A percentile compares a stretch with the other conserved stretches of the same genome.
Evolutionary conservation across 2,797 vertebrate species (phyloP).

Genomic region (Melopsittacus undulatus): DNA sequence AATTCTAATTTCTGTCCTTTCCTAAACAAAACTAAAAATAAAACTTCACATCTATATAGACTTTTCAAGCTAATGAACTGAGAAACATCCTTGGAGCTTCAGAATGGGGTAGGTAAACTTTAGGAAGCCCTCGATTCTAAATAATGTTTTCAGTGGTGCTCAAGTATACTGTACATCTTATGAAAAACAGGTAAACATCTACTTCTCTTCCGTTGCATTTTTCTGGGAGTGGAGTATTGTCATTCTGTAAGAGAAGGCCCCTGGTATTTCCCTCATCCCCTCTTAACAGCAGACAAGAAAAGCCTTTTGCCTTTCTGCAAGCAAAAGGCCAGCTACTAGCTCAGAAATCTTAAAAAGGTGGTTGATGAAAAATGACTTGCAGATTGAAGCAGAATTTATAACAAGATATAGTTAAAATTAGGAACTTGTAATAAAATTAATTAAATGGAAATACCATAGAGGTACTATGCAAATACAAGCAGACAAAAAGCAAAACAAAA

Average conservation of each 20-base stretch:
- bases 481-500: neutral
- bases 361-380: neutral
- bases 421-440: neutral
- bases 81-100: neutral
- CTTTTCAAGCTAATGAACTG: neutral
- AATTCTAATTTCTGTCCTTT: constrained; percentile 10
- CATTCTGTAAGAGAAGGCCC: neutral
- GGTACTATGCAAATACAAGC: neutral
- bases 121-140: neutral
- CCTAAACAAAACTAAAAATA: neutral
- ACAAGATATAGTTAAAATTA: neutral
- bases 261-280: neutral
- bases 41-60: neutral
- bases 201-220: neutral
- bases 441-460: neutral
- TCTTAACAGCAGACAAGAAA: neutral
- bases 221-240: neutral
- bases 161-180: neutral
- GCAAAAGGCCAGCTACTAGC: neutral
- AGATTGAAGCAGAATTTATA: neutral
- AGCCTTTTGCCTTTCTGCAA: neutral
- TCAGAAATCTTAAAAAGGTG: neutral
- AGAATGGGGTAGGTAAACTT: neutral
- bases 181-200: neutral
- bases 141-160: neutral